phyloP scores from a whole-genome alignment of 2,113 vertebrate genomes.

The Sorex fumeus region DNA sequence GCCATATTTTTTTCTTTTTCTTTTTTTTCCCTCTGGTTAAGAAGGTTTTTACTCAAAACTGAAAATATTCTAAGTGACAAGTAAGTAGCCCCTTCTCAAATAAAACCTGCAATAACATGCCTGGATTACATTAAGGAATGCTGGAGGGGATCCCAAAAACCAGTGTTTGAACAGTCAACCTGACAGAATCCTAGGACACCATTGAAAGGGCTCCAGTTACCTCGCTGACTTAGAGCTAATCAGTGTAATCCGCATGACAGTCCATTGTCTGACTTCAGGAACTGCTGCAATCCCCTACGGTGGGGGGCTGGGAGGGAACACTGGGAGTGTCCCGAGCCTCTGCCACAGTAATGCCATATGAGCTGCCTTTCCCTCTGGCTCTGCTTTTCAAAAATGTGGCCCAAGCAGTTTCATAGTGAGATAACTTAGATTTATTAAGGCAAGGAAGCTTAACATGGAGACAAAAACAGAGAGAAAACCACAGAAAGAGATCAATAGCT shows the following conservation, averaged over 20 bases:
- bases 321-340: slow-evolving; percentile 64
- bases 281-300: slow-evolving; percentile 71
- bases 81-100: slow-evolving; percentile 79
- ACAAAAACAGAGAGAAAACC: slow-evolving; percentile 71
- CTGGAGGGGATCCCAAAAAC: slow-evolving; percentile 83
- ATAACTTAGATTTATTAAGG: slow-evolving; percentile 76
- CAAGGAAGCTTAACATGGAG: slow-evolving; percentile 72
- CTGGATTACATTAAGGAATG: slow-evolving; percentile 83
- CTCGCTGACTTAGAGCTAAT: slow-evolving; percentile 85
- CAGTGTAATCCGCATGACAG: slow-evolving; percentile 88
- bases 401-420: slow-evolving; percentile 59
- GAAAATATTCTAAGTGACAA: slow-evolving; percentile 82
- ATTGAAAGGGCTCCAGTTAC: slow-evolving; percentile 87
- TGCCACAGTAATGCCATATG: background rate
- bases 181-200: slow-evolving; percentile 86
- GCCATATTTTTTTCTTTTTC: slow-evolving; percentile 39
- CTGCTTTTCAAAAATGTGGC: slow-evolving; percentile 69
- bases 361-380: slow-evolving; percentile 75
- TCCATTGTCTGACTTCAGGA: slow-evolving; percentile 85
- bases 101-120: slow-evolving; percentile 79
- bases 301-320: slow-evolving; percentile 47
- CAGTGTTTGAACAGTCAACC: slow-evolving; percentile 84
- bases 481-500: slow-evolving; percentile 57
- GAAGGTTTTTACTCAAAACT: slow-evolving; percentile 17
- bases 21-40: slow-evolving; percentile 6